These are phyloP conservation scores for Hoplias malabaricus DNA, from an alignment of 2,113 vertebrate genomes.

Conservation along the genomic window DNA sequence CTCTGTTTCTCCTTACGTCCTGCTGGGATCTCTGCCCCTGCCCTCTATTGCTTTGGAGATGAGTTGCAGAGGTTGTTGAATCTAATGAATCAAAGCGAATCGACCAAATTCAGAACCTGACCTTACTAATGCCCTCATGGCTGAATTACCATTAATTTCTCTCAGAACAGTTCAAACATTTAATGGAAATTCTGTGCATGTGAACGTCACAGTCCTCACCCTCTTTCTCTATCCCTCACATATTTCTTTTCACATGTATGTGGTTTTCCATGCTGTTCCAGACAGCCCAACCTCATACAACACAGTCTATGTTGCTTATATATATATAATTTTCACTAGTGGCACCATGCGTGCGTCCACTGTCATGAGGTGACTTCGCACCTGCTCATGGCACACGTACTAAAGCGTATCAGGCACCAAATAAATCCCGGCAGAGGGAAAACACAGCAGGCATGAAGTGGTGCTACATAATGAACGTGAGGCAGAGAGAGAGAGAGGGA, in stretches of 20 bases:
- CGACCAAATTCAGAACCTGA: too few species aligned
- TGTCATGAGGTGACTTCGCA: constrained; percentile 59
- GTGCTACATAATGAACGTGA: constrained; percentile 64
- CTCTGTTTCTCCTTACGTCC: too few species aligned
- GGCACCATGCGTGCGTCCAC: constrained; percentile 32
- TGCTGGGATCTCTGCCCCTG: too few species aligned
- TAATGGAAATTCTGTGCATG: background rate
- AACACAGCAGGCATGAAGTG: constrained; percentile 69
- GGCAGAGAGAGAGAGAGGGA: constrained; percentile 38
- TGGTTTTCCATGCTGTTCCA: background rate
- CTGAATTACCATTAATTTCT: too few species aligned
- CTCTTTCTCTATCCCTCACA: background rate
- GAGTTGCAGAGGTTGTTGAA: too few species aligned
- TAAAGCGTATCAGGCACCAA: constrained; percentile 69
- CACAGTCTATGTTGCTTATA: constrained; percentile 28
- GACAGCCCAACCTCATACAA: background rate
- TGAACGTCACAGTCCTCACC: background rate
- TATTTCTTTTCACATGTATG: background rate
- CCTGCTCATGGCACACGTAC: constrained; percentile 60
- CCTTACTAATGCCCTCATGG: too few species aligned
- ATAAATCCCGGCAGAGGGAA: constrained; percentile 67
- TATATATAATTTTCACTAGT: background rate
- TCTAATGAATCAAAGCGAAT: too few species aligned
- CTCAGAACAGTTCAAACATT: background rate
- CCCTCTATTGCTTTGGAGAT: too few species aligned